These are phyloP conservation scores for Xestobium rufovillosum DNA, from an alignment of 2,888 invertebrate species.

Conservation along the genomic window DNA sequence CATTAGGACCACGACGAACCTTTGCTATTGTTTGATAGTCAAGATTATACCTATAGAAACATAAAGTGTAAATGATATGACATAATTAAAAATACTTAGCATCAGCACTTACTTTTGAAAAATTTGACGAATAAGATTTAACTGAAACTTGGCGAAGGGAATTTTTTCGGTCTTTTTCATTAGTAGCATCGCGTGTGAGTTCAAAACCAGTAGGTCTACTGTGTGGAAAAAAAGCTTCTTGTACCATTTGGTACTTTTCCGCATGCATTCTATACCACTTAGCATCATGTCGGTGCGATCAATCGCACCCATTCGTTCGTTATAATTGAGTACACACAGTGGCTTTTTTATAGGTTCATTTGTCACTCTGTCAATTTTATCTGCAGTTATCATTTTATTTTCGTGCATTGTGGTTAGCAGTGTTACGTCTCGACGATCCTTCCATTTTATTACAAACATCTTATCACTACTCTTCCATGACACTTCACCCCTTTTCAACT, in stretches of 20 bases:
- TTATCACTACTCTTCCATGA: slow-evolving; percentile 13
- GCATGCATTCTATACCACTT: slow-evolving; percentile 27
- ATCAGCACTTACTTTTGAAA: neutral
- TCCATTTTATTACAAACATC: slow-evolving; percentile 30
- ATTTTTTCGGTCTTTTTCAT: slow-evolving; percentile 10
- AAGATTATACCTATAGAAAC: too few species aligned
- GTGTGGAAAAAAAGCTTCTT: slow-evolving; percentile 34
- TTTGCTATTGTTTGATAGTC: too few species aligned
- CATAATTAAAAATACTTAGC: too few species aligned
- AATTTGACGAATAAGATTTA: slow-evolving; percentile 12
- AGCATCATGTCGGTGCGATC: slow-evolving; percentile 33
- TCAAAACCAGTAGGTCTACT: slow-evolving; percentile 27
- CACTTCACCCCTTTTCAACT: slow-evolving; percentile 17
- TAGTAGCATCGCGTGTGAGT: slow-evolving; percentile 18
- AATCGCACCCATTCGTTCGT: slow-evolving; percentile 32
- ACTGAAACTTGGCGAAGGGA: slow-evolving; percentile 15
- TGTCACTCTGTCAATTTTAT: slow-evolving; percentile 20
- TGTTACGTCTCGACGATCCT: slow-evolving; percentile 31
- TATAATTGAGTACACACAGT: slow-evolving; percentile 28
- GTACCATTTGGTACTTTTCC: slow-evolving; percentile 33
- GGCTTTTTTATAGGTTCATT: slow-evolving; percentile 24
- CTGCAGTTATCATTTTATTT: slow-evolving; percentile 22
- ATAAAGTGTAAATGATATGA: too few species aligned
- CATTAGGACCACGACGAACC: too few species aligned
- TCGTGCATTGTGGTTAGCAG: slow-evolving; percentile 28